Conservation (phyloP, 2,888 invertebrate genomes). For the Diplolepis rosae region DNA sequence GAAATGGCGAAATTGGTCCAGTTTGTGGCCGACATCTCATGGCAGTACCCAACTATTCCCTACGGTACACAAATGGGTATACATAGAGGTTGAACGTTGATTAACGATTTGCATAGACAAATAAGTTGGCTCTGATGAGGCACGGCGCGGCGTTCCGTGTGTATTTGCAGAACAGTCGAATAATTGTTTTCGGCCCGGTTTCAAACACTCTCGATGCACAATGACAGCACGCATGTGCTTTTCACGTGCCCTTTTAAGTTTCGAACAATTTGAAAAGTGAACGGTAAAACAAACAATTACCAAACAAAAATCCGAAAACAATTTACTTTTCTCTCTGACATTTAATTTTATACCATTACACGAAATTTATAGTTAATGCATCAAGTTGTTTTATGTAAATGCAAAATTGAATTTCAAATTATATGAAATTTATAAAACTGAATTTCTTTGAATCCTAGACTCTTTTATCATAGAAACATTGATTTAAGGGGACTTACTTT, state of each 20-base stretch:
- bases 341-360: too few species aligned
- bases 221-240: slow-evolving; percentile 38
- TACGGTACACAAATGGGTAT: slow-evolving; percentile 38
- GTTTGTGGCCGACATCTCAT: slow-evolving; percentile 35
- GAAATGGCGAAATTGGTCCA: slow-evolving; percentile 2
- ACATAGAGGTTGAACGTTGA: slow-evolving; percentile 57
- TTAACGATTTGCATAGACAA: slow-evolving; percentile 73
- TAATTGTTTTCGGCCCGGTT: slow-evolving; percentile 62
- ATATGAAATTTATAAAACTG: too few species aligned
- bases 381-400: too few species aligned
- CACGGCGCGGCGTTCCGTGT: slow-evolving; percentile 48
- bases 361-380: too few species aligned
- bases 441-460: too few species aligned
- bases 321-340: neutral
- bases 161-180: slow-evolving; percentile 57
- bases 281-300: slow-evolving; percentile 24
- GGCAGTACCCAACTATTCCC: slow-evolving; percentile 37
- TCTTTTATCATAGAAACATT: too few species aligned
- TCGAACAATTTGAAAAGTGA: slow-evolving; percentile 17
- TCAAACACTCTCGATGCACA: slow-evolving; percentile 49
- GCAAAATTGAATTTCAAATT: neutral
- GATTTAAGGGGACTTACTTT: too few species aligned
- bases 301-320: neutral
- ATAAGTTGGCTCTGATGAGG: slow-evolving; percentile 68
- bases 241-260: slow-evolving; percentile 41